These are phyloP conservation scores for Patella ulyssiponensis DNA, from an alignment of 2,888 invertebrate genomes.

Conservation along the genomic window DNA sequence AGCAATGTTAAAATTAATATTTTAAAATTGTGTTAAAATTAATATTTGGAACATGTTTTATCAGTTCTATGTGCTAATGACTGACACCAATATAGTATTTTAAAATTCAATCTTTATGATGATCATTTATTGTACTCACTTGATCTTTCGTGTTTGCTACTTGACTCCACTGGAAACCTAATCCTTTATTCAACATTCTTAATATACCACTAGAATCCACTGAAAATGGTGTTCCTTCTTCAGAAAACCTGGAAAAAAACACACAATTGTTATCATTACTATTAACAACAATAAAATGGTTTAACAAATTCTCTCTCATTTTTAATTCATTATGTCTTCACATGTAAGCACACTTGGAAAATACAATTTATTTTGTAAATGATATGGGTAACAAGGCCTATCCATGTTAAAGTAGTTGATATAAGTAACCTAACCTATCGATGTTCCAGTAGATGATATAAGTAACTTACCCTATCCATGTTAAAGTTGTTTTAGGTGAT, in stretches of 20 bases:
- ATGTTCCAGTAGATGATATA: background rate
- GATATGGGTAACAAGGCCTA: too few relatives aligned
- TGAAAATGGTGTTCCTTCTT: constrained; percentile 84
- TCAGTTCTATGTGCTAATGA: too few relatives aligned
- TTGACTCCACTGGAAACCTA: constrained; percentile 85
- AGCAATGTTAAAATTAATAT: too few relatives aligned
- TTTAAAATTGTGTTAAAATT: too few relatives aligned
- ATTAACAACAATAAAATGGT: background rate
- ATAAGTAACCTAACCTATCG: too few relatives aligned
- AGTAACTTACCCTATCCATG: constrained; percentile 72
- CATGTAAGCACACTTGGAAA: too few relatives aligned
- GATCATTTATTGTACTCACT: constrained; percentile 74
- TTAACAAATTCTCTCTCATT: background rate
- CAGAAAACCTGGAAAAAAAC: constrained; percentile 82
- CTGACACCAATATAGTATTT: background rate
- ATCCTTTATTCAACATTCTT: constrained; percentile 79
- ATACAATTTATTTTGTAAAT: too few relatives aligned
- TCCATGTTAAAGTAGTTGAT: too few relatives aligned
- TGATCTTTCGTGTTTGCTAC: constrained; percentile 83
- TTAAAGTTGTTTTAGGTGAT: constrained; percentile 66
- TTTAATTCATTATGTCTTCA: too few relatives aligned
- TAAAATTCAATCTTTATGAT: too few relatives aligned
- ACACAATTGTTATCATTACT: background rate
- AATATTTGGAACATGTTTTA: too few relatives aligned
- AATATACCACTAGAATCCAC: constrained; percentile 85